phyloP scores from a whole-genome alignment of 2,113 vertebrate genomes.

The chimpanzee (Pan troglodytes) region NHGRI_mPanTro3-v2.1_pri NC_072403.2:10747501-10748000 shows the following conservation, averaged over 20 bases:
- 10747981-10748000: background rate
- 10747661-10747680: background rate
- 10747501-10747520: background rate
- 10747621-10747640: background rate
- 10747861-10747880: no score
- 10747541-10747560: background rate
- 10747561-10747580: background rate
- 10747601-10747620: background rate
- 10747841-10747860: background rate
- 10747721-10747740: background rate
- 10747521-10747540: background rate
- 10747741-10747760: background rate
- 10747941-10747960: background rate
- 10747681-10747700: background rate
- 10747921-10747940: background rate
- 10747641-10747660: background rate
- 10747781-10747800: background rate
- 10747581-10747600: background rate
- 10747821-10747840: background rate
- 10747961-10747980: background rate
- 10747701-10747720: background rate
- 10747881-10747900: background rate
- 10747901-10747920: background rate
- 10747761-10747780: background rate
- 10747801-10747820: rapidly evolving